phyloP scores from a whole-genome alignment of 30 jellyfish, hydroid and myxozoan genomes.

The Turritopsis rubra region DNA sequence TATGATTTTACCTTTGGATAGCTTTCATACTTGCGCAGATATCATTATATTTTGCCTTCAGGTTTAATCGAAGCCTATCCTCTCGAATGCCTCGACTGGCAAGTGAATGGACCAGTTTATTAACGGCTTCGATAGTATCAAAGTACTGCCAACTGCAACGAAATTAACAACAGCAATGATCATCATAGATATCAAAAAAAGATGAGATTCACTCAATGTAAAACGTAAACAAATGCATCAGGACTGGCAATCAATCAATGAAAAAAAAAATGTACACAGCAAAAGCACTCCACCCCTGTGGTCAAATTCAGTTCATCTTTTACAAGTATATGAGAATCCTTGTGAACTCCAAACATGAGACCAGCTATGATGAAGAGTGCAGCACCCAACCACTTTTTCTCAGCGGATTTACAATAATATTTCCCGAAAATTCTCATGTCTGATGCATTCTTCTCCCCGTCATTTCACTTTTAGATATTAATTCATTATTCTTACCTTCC shows the following conservation, averaged over 20 bases:
- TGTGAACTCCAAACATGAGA: too few relatives aligned
- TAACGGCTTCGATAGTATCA: slow-evolving; percentile 50
- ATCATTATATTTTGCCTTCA: slow-evolving; percentile 31
- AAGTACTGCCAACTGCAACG: slow-evolving; percentile 59
- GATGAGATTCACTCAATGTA: not conserved
- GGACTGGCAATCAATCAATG: too few relatives aligned
- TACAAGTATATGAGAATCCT: too few relatives aligned
- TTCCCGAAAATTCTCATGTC: too few relatives aligned
- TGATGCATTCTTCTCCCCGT: not conserved
- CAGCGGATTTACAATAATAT: too few relatives aligned
- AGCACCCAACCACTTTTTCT: too few relatives aligned
- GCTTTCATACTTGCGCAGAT: slow-evolving; percentile 47
- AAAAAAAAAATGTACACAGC: too few relatives aligned
- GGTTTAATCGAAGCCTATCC: slow-evolving; percentile 34
- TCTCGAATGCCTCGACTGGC: slow-evolving; percentile 69
- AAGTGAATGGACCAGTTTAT: slow-evolving; percentile 42
- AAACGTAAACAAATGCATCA: too few relatives aligned
- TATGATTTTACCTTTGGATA: not conserved
- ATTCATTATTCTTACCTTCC: not conserved
- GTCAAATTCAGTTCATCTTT: too few relatives aligned
- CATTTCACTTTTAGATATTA: not conserved
- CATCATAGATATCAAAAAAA: not conserved
- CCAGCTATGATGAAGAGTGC: too few relatives aligned
- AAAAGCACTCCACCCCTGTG: too few relatives aligned
- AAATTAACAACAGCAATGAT: not conserved